Conservation (phyloP, 2,888 invertebrate genomes). For the Ceratothoa steindachneri region DNA sequence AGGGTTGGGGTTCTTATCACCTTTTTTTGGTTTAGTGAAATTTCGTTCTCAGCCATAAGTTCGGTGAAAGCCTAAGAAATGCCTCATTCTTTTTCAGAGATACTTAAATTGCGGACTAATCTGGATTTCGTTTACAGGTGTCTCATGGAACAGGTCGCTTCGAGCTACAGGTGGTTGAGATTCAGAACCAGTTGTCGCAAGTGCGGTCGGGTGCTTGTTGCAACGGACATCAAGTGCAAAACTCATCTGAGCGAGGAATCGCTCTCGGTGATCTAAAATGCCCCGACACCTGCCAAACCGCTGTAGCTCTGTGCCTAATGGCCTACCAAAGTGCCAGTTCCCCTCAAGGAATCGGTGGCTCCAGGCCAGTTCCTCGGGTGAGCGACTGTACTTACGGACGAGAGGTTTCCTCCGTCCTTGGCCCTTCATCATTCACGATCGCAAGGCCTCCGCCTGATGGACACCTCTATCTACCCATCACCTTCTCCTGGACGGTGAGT, state of each 20-base stretch:
- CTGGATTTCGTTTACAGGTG: background rate
- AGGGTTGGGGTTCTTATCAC: no score
- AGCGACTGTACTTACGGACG: background rate
- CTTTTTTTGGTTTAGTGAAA: no score
- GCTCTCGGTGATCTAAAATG: background rate
- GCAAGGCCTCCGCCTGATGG: background rate
- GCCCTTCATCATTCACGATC: constrained; percentile 1
- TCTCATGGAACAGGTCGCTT: background rate
- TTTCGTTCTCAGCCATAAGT: no score
- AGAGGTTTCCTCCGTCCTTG: background rate
- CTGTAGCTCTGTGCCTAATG: background rate
- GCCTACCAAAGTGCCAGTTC: background rate
- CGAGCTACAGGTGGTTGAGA: background rate
- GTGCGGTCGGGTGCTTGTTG: constrained; percentile 3
- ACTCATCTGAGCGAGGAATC: background rate
- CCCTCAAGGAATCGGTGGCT: background rate
- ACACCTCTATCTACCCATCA: background rate
- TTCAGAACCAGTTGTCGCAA: background rate
- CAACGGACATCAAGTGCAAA: background rate
- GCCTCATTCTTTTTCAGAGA: no score
- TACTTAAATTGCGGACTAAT: no score
- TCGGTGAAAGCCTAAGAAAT: no score
- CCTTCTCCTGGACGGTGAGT: constrained; percentile 6
- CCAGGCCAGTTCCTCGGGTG: background rate
- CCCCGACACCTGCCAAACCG: background rate